phyloP scores from a whole-genome alignment of 2,113 vertebrate species.

The Pantherophis guttatus region DNA sequence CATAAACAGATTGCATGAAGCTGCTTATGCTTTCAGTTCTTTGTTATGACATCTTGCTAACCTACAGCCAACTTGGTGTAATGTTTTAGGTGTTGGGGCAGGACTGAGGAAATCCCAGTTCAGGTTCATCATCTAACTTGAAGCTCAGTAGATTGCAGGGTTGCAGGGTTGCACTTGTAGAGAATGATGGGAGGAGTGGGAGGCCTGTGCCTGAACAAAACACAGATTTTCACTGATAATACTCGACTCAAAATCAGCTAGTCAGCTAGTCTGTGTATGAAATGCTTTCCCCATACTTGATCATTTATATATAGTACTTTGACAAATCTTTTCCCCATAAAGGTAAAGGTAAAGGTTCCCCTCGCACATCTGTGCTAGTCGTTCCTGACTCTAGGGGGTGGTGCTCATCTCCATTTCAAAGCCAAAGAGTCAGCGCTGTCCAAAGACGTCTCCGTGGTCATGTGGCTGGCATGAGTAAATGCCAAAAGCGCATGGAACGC shows the following conservation, averaged over 20 bases:
- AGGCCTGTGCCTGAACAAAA: background rate
- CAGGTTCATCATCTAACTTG: background rate
- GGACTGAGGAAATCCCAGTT: background rate
- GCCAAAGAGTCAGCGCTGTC: no score
- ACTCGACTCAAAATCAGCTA: background rate
- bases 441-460: no score
- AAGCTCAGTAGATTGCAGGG: background rate
- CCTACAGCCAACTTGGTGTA: background rate
- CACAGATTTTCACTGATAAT: background rate
- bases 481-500: no score
- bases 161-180: background rate
- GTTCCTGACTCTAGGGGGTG: no score
- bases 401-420: no score
- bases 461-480: no score
- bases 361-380: no score
- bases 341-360: no score
- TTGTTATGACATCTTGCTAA: background rate
- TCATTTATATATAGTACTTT: background rate
- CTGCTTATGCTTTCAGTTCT: background rate
- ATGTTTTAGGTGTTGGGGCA: background rate
- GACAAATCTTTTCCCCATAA: background rate
- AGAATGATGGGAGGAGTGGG: background rate
- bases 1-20: background rate
- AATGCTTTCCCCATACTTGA: background rate
- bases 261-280: background rate